Base-by-base conservation (phyloP, 2,113 vertebrate genomes). In the Pomatostomus ruficeps region DNA sequence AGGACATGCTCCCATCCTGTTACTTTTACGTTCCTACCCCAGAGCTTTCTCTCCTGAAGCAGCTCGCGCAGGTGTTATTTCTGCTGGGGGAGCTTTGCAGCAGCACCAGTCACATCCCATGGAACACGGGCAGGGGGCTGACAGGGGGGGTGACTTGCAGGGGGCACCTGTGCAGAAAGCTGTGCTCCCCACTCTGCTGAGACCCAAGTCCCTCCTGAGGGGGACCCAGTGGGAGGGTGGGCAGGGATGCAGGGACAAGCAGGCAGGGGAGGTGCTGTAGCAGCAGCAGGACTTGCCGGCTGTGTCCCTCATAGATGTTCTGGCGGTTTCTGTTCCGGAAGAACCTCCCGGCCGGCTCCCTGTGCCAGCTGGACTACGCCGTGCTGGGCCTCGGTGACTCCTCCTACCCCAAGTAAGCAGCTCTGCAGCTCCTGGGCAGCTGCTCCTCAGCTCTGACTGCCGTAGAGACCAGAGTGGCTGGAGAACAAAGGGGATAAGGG, bases 241-340 rank as follows among this genome's bases (percentile, higher is more conserved):
- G n/a, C 2, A 4, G 61, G 33, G 18, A 2, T 17, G 28, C 16
- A 15, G 80, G 83, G 52, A 1, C 3, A 13, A 15, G 38, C 66
- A 72, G 77, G 42, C 38, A 23, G 80, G 80, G 28, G 11, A 21
- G 20, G n/a, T 17, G 25, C 40, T 23, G 1, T 16, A 26, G 17
- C 55, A 71, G 36, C 84, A 35, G 4, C 3, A 1, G 68, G 33
- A 23, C 49, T 87, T 57, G 33, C 58, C 0, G 4, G 4, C 36
- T 6, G 0, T 87, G 57, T 95, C 70, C 78, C 45, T 79, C 7
- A 0, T 46, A 99, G 99, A 98, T 97, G 75, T 99, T 99, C 96
- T 99, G 99, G 99, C 97, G 98, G 91, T 99, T 99, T 80, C 95
- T 99, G 54, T 99, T 99, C 93, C 98, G 97, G 95, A 99, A 98